A percentile compares a stretch with the other conserved stretches of the same genome.
These are phyloP conservation scores for Isichthys henryi DNA, from an alignment of 2,113 vertebrate species.

Conservation along the genomic window DNA sequence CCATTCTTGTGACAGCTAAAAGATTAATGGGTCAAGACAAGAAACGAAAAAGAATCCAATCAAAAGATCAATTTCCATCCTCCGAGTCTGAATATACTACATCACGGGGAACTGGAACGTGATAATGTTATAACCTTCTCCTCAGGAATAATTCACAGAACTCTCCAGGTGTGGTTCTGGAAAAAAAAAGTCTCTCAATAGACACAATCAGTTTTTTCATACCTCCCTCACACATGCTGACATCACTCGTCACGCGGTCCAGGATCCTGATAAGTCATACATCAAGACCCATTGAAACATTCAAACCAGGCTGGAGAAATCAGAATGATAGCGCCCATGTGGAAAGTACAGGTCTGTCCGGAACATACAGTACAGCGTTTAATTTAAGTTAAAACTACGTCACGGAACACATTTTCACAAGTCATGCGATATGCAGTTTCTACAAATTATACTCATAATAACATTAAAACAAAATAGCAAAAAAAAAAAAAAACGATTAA, in stretches of 20 bases:
- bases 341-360: constrained; percentile 43
- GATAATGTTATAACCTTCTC: constrained; percentile 47
- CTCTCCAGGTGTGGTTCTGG: neutral
- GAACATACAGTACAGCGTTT: constrained; percentile 52
- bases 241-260: constrained; percentile 12
- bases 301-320: constrained; percentile 43
- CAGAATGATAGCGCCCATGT: constrained; percentile 53
- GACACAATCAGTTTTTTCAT: constrained; percentile 11
- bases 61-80: neutral
- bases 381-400: constrained; percentile 77
- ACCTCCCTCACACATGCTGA: neutral
- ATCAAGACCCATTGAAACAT: constrained; percentile 21
- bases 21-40: constrained; percentile 1
- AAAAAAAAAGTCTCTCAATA: constrained; percentile 3
- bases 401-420: constrained; percentile 80
- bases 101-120: constrained; percentile 50
- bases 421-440: constrained; percentile 84
- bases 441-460: constrained; percentile 47
- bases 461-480: constrained; percentile 38
- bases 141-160: neutral
- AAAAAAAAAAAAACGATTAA: constrained; percentile 51
- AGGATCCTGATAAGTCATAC: constrained; percentile 14
- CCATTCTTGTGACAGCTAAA: neutral
- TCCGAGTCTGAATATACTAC: constrained; percentile 51
- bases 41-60: neutral